Base-by-base conservation (phyloP, 1,140 invertebrate species). In the Nasonia giraulti region DNA sequence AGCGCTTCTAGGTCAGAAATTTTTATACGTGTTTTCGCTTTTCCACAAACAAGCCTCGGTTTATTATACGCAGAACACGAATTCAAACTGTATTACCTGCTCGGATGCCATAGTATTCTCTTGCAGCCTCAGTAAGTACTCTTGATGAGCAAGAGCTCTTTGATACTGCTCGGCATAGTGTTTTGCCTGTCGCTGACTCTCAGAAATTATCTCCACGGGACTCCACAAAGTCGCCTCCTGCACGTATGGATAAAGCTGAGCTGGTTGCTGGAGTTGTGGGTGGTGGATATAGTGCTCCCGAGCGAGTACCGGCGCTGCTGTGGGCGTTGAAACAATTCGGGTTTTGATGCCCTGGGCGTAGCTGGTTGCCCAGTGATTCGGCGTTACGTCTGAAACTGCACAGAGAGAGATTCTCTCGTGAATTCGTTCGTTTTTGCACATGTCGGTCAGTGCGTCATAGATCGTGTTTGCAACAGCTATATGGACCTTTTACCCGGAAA, bases 321-420 rank as follows among this genome's bases (percentile, higher is more conserved):
- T 23, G 33, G 81, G 2, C 27, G 47, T 14, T 40, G 81, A 0
- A 8, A 69, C 3, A 4, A 37, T n/a, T 5, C 66, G 37, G 8
- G 47, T 10, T 27, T 79, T 74, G 4, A 11, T 17, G 10, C 8
- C 20, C 75, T 62, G 80, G 33, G 31, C 31, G 20, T 80, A 20
- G 12, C 2, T 44, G 31, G 74, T 14, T 10, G 75, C n/a, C 82
- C 82, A 84, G 12, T 69, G 10, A 40, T 17, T 79, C 20, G 66
- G 1, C 27, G 17, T 62, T n/a, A 62, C 17, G 31, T 83, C 74
- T 17, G 74, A 69, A 20, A 78, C 82, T 84, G 82, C 20, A 4
- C 0, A 62, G 6, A n/a, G 27, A 27, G 55, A 62, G 7, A n/a
- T 7, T 7, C 17, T 62, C 17, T 17, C 6, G 3, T 20, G 55